These are phyloP conservation scores for Gymnoscelis rufifasciata DNA, from an alignment of 2,888 invertebrate species.

Conservation along the genomic window DNA sequence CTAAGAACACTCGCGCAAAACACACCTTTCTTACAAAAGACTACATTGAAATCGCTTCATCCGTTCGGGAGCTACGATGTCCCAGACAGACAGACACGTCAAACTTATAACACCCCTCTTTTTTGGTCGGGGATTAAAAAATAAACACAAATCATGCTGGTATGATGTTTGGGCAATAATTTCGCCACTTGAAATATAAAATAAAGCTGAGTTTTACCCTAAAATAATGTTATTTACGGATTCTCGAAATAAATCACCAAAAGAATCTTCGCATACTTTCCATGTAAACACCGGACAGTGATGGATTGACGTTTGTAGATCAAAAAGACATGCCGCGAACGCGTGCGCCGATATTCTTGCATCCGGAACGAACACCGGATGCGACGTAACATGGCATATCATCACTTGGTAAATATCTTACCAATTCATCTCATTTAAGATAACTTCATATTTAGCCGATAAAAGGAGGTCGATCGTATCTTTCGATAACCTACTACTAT, in stretches of 20 bases:
- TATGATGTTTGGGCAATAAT: too few relatives aligned
- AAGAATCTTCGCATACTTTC: conserved; percentile 37
- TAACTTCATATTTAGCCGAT: conserved; percentile 19
- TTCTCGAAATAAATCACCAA: conserved; percentile 27
- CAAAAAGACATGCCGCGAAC: conserved; percentile 35
- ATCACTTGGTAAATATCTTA: conserved; percentile 36
- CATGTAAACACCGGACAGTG: conserved; percentile 42
- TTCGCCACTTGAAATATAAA: too few relatives aligned
- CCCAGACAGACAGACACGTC: too few relatives aligned
- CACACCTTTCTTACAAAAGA: too few relatives aligned
- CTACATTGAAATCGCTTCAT: too few relatives aligned
- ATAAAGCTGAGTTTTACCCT: background rate
- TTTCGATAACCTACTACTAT: too few relatives aligned
- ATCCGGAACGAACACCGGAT: conserved; percentile 50
- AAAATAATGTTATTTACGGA: conserved; percentile 4
- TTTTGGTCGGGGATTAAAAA: too few relatives aligned
- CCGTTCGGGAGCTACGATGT: too few relatives aligned
- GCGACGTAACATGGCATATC: conserved; percentile 40
- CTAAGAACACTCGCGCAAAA: too few relatives aligned
- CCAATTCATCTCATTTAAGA: background rate
- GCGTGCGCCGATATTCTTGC: conserved; percentile 42
- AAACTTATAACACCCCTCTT: too few relatives aligned
- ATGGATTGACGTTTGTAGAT: conserved; percentile 55
- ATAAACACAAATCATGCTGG: too few relatives aligned
- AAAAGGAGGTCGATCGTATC: too few relatives aligned